Evolutionary conservation across 2,888 invertebrate genomes (phyloP), one percentile per base, ranked within the genome.

Genomic region (Allolobophora icterica): DNA sequence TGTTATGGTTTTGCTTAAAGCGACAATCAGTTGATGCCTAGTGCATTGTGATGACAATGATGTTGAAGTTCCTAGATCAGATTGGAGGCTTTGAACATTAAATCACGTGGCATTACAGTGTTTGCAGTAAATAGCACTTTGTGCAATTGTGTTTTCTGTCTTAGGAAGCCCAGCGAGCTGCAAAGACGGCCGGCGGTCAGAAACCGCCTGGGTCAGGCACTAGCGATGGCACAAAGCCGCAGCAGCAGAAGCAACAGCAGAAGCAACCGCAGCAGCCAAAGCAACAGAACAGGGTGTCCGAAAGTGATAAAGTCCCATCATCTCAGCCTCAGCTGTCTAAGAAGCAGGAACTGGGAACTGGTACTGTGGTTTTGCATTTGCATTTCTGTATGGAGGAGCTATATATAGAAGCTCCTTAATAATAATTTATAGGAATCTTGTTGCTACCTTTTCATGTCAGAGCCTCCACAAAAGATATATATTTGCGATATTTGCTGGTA

Each of bases 151-250:
- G n/a, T n/a, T n/a, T n/a, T n/a, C n/a, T 87, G 17, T 15, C 24
- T 87, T 87, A 87, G 87, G 87, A 87, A 38, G 87, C 87, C 38
- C 87, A 87, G 24, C 87, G 87, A 35, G 87, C 87, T 87, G 87
- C 87, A 35, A 87, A 87, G 87, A 1, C 6, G 38, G 87, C 87
- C 34, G 1, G 19, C 35, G n/a, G 35, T 87, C 87, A 35, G 87
- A 87, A 87, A 17, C 87, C 3, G 87, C 87, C 38, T 71, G 71
- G 71, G 8, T 38, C 34, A 3, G 38, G 8, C 35, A 1, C 87
- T 87, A 33, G 13, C 38, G 87, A 35, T 0, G 87, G 35, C 17
- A 4, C 34, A 3, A 38, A 38, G 35, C 87, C 87, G 35, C 87
- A 87, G 38, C 87, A 87, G 35, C 87, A 87, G 87, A 30, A 83